A percentile compares a stretch with the other conserved stretches of the same genome.
These are phyloP conservation scores for Rhamphomyia laevipes DNA, from an alignment of 2,888 invertebrate species.

Conservation along the genomic window DNA sequence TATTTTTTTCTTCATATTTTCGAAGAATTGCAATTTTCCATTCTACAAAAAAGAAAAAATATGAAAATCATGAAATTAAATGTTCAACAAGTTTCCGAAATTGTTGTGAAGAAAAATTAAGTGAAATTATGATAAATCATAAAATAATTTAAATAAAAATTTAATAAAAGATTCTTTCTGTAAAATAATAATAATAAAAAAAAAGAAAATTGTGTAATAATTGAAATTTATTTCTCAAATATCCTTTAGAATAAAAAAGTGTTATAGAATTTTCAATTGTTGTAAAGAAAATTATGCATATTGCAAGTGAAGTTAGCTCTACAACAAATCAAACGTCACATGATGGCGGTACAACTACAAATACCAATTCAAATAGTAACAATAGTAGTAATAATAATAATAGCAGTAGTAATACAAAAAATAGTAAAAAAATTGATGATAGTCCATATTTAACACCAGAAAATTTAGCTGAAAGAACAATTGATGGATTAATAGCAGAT, in stretches of 20 bases:
- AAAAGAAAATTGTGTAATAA: background rate
- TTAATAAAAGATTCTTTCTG: background rate
- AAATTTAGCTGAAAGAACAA: constrained; percentile 67
- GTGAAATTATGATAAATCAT: background rate
- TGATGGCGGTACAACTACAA: constrained; percentile 25
- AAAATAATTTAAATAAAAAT: background rate
- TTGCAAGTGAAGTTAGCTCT: constrained; percentile 66
- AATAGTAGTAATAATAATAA: constrained; percentile 23
- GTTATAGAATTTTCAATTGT: no score
- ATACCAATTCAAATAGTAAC: constrained; percentile 15
- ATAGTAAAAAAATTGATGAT: constrained; percentile 28
- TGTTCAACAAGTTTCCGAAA: no score
- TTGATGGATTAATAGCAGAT: constrained; percentile 75
- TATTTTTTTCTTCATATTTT: no score
- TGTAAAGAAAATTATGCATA: constrained; percentile 50
- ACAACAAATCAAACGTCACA: constrained; percentile 48
- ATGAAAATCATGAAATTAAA: no score
- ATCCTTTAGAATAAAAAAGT: no score
- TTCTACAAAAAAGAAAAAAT: no score
- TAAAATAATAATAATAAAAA: background rate
- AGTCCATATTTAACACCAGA: constrained; percentile 59
- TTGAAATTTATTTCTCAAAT: no score
- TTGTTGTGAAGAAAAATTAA: background rate
- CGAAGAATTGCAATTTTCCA: no score
- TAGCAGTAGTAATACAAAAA: constrained; percentile 21